Base-by-base conservation (phyloP, 2,113 vertebrate genomes). In the Ictalurus furcatus region DNA sequence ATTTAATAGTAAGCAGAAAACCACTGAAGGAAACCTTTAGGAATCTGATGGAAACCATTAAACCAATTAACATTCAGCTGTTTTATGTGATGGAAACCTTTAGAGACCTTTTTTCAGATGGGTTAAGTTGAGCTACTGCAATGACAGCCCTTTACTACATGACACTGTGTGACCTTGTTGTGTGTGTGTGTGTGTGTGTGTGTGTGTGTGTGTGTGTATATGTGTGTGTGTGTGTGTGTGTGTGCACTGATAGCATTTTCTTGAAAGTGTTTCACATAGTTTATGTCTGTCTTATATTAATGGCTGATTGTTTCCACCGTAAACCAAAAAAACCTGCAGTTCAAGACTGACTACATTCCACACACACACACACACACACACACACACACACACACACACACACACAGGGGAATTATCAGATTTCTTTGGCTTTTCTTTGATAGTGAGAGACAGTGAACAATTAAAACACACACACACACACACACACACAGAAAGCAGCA, bases 401-500 rank as follows among this genome's bases (percentile, higher is more conserved):
- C 40, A 54, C 61, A 74, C 30, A 48, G 19, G 16, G 81, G 56
- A 59, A 40, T 84, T 19, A 61, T 84, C 56, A 63, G 17, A 56
- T 73, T 73, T 85, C 65, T 44, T 48, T 84, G 58, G 82, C 13
- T 14, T 61, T 52, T 79, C 40, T 52, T 79, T 79, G 73, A 84
- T 61, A 67, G 37, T n/a, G 44, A 76, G 30, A 76, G 16, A 86
- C 17, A 86, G 37, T 76, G 8, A 34, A 73, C 19, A 56, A 74
- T 74, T 63, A 73, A 93, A 91, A 34, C 69, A 71, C 69, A 34
- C 69, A 73, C 67, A 71, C 40, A 40, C 4, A 71, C 71, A 74
- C 74, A 88, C 71, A 79, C 69, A 86, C 82, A 89, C 83, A 90
- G 63, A 37, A 91, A 91, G 93, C 90, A 89, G 92, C 84, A 89